These are phyloP conservation scores for Notothenia rossii DNA, from an alignment of 2,113 vertebrate species.

Conservation along the genomic window DNA sequence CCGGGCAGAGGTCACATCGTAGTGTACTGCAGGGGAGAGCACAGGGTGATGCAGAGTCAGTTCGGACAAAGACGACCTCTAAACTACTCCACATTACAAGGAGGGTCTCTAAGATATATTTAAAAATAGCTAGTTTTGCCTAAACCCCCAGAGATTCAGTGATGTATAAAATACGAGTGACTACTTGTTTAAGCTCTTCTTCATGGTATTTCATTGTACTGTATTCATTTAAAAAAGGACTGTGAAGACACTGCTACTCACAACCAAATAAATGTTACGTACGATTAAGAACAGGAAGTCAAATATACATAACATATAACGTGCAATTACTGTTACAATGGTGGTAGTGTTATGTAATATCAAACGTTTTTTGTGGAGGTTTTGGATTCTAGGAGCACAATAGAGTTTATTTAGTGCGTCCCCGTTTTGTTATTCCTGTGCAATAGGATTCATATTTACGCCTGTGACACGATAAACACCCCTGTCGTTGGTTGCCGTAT, in stretches of 20 bases:
- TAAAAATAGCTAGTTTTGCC: neutral
- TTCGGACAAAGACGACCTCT: neutral
- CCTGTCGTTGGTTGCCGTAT: no score
- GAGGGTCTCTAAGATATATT: neutral
- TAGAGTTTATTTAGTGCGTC: neutral
- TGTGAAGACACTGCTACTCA: neutral
- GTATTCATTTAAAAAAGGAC: neutral
- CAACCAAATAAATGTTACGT: neutral
- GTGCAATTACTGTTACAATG: neutral
- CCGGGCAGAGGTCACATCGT: constrained; percentile 96
- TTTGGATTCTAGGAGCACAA: neutral
- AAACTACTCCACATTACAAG: neutral
- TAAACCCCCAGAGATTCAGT: neutral
- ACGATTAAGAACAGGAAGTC: neutral
- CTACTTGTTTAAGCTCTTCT: neutral
- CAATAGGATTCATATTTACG: no score
- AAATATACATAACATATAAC: neutral
- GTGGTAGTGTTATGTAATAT: neutral
- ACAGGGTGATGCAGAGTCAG: neutral
- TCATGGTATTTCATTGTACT: neutral
- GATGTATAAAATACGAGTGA: neutral
- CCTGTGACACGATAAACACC: no score
- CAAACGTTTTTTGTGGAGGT: neutral
- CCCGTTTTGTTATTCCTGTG: neutral
- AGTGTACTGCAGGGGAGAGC: constrained; percentile 88